Conservation (phyloP, 1,140 invertebrate genomes). For the Sminthurides bifidus region DNA sequence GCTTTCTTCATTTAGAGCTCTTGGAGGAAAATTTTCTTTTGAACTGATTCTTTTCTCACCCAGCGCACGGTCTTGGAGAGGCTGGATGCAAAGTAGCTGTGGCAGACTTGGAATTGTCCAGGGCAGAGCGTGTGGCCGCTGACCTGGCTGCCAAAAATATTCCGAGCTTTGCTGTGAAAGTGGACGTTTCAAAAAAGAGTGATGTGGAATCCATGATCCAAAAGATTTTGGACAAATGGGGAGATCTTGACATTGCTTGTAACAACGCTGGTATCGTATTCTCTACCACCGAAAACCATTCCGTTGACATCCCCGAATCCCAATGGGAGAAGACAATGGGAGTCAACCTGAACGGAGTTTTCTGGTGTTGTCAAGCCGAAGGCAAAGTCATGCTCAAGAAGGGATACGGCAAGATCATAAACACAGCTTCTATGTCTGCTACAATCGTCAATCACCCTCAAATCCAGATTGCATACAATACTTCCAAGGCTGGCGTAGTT, state of each 20-base stretch:
- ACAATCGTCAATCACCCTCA: constrained; percentile 24
- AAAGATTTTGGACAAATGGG: constrained; percentile 21
- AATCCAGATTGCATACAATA: constrained; percentile 10
- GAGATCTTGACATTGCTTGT: constrained; percentile 29
- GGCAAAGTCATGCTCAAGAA: constrained; percentile 24
- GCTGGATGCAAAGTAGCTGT: constrained; percentile 26
- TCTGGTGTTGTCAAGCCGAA: constrained; percentile 26
- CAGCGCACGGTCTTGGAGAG: constrained; percentile 19
- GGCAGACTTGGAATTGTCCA: constrained; percentile 21
- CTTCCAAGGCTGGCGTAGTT: constrained; percentile 26
- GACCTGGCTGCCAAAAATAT: constrained; percentile 25
- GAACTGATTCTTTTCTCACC: background rate
- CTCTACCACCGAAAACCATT: constrained; percentile 3
- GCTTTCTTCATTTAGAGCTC: background rate
- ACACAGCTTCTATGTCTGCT: constrained; percentile 23
- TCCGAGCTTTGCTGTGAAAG: constrained; percentile 23
- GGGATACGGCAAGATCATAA: constrained; percentile 25
- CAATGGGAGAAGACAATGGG: constrained; percentile 26
- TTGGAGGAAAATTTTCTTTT: background rate
- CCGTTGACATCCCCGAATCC: constrained; percentile 13
- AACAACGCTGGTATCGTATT: constrained; percentile 31
- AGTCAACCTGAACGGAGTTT: constrained; percentile 27
- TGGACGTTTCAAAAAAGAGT: constrained; percentile 29
- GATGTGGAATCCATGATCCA: constrained; percentile 28
- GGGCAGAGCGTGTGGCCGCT: constrained; percentile 18